phyloP scores from a whole-genome alignment of 2,888 invertebrate genomes.

The Himalopsyche tibetana region DNA sequence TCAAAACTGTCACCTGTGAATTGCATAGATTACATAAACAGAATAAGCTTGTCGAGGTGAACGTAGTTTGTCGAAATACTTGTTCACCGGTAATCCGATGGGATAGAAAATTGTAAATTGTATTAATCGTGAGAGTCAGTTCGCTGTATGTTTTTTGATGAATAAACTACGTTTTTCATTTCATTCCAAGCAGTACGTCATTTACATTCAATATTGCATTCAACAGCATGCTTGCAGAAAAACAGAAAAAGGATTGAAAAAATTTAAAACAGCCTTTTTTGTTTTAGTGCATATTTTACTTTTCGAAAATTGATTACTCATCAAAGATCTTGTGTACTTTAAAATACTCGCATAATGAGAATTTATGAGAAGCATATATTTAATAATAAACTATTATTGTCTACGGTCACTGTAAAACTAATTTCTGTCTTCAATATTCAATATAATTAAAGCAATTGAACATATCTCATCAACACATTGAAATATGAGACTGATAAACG shows the following conservation, averaged over 20 bases:
- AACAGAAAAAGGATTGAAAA: conserved; percentile 4
- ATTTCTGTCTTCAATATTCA: too few relatives aligned
- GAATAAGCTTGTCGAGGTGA: not conserved
- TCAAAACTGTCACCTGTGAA: not conserved
- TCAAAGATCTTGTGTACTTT: too few relatives aligned
- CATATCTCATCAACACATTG: too few relatives aligned
- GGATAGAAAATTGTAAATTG: not conserved
- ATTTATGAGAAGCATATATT: too few relatives aligned
- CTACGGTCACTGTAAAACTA: too few relatives aligned
- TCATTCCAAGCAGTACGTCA: conserved; percentile 18
- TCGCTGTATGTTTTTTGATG: not conserved
- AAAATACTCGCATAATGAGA: too few relatives aligned
- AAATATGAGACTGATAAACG: too few relatives aligned
- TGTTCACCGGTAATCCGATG: not conserved
- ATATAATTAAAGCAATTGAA: too few relatives aligned
- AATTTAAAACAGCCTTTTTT: not conserved
- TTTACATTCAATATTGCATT: not conserved
- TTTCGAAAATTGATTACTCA: too few relatives aligned
- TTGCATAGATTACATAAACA: not conserved
- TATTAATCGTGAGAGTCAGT: not conserved
- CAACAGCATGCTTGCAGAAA: not conserved
- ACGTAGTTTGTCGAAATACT: not conserved
- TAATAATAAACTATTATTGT: too few relatives aligned
- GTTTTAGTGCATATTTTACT: too few relatives aligned
- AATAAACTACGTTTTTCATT: not conserved